phyloP scores from a whole-genome alignment of 2,888 invertebrate genomes.

The Orthosia gothica region DNA sequence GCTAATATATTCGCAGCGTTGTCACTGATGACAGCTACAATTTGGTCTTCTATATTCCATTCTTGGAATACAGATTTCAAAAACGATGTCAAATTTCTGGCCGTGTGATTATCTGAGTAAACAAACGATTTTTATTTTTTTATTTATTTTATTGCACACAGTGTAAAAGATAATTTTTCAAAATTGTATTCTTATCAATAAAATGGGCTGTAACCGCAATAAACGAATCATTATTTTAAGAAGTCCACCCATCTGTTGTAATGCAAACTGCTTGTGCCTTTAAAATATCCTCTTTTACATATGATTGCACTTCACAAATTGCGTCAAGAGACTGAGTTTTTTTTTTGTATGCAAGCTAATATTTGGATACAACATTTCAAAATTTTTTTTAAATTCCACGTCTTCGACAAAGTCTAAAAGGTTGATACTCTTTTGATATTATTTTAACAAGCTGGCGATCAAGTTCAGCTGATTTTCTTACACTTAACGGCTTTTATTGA shows the following conservation, averaged over 20 bases:
- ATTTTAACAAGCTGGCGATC: too few species aligned
- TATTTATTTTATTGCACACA: constrained; percentile 12
- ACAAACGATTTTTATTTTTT: too few species aligned
- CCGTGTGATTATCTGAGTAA: neutral
- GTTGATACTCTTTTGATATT: too few species aligned
- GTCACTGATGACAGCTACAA: constrained; percentile 6
- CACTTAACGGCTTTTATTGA: too few species aligned
- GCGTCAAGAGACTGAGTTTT: neutral
- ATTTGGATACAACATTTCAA: constrained; percentile 6
- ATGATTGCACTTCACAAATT: constrained; percentile 1
- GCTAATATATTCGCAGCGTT: neutral
- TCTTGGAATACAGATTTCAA: neutral
- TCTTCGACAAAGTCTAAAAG: too few species aligned
- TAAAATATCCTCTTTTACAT: neutral
- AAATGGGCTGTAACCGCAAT: constrained; percentile 1
- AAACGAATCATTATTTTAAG: too few species aligned
- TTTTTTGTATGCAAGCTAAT: constrained; percentile 1
- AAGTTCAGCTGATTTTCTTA: too few species aligned
- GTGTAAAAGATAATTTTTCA: constrained; percentile 3
- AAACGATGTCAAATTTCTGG: neutral
- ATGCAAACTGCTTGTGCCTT: too few species aligned
- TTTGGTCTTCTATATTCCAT: constrained; percentile 4
- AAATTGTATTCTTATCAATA: neutral
- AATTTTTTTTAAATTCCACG: neutral
- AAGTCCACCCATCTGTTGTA: too few species aligned